Evolutionary conservation across 2,888 invertebrate species (phyloP), one percentile per base, ranked within the genome.

Genomic region (Temnothorax unifasciatus): DNA sequence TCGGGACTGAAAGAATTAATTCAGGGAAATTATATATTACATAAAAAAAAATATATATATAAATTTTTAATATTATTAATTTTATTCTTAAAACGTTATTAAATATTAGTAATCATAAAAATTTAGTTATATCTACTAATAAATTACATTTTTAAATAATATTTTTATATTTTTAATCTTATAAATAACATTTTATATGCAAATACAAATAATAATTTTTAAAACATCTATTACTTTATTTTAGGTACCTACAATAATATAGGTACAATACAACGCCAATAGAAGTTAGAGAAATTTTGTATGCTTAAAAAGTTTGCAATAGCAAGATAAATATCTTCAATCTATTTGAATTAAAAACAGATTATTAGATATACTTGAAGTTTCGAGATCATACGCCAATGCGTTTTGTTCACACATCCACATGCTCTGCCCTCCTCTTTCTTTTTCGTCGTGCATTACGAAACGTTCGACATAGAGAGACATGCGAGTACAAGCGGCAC

Each of bases 401-500:
- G 77, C 6, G 6, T 29, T 54, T 38, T 77, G 68, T 77, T 77
- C 77, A 77, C 77, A 77, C 68, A 68, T 77, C n/a, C 41, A 41
- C 68, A 47, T 25, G 54, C 69, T 44, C 75, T 34, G 41, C 41
- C 41, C 8, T 41, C n/a, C 68, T 83, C 82, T 59, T 63, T 81
- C 64, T 74, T 64, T 69, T 38, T 44, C 57, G 3, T 69, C 15
- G 61, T 76, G 34, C 34, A 82, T 82, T 69, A 50, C 68, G 63
- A 59, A 75, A 66, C 64, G 38, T 76, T 83, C 83, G 85, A 68
- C 25, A 69, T 59, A 83, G 76, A 85, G 89, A 86, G 88, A 89
- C 88, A 87, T 85, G 89, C 88, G 87, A 90, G 86, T 86, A 84
- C 88, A 91, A 92, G 88, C 92, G 92, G 92, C 93, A 91, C 91